Evolutionary conservation across 2,888 invertebrate species (phyloP).

Genomic region (Euzophera pinguis): DNA sequence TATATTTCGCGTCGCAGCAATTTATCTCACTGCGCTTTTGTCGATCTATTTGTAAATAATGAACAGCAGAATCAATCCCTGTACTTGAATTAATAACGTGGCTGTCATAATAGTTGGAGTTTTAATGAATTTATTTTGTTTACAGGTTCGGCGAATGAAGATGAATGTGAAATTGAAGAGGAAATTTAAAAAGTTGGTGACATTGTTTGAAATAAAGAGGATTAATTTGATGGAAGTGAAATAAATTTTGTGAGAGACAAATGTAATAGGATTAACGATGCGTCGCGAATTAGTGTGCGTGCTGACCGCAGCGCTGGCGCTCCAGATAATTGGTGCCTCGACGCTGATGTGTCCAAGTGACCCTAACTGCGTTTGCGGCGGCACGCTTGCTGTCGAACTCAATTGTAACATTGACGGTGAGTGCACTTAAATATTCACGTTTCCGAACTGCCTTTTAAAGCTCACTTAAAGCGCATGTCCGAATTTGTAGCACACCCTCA

Average conservation of each 20-base stretch:
- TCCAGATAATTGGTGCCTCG: constrained; percentile 63
- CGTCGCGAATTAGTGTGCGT: constrained; percentile 51
- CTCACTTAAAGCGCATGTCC: constrained; percentile 16
- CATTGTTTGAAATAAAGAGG: background rate
- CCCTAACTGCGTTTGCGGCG: constrained; percentile 74
- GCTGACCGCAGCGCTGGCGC: constrained; percentile 50
- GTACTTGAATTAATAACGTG: constrained; percentile 1
- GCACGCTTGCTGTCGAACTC: constrained; percentile 67
- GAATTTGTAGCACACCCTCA: constrained; percentile 11
- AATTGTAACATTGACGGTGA: constrained; percentile 74
- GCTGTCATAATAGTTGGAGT: background rate
- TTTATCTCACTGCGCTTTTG: constrained; percentile 55
- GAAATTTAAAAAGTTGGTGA: constrained; percentile 17
- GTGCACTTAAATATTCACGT: constrained; percentile 46
- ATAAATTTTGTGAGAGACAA: constrained; percentile 31
- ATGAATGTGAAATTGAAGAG: constrained; percentile 24
- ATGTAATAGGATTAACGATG: constrained; percentile 43
- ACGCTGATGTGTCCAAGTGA: constrained; percentile 63
- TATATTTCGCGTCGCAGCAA: constrained; percentile 49
- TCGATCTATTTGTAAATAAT: constrained; percentile 50
- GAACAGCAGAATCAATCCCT: constrained; percentile 52
- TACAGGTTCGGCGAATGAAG: constrained; percentile 37
- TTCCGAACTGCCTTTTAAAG: constrained; percentile 31
- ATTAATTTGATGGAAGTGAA: constrained; percentile 19
- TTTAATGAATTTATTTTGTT: constrained; percentile 28